phyloP scores from a whole-genome alignment of 2,888 invertebrate species.

The Diaperis boleti region DNA sequence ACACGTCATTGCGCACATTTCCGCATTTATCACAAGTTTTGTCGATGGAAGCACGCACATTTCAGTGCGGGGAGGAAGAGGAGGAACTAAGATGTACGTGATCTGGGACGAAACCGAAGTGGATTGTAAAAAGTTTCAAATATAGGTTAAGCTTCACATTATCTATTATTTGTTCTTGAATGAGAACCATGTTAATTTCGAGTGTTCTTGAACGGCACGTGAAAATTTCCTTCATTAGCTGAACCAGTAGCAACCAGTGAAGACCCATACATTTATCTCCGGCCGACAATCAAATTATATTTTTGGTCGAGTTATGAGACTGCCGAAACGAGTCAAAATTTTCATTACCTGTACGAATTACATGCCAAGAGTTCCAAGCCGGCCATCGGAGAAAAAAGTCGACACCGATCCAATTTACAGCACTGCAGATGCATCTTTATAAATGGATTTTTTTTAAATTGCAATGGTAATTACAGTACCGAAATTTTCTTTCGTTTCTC shows the following conservation, averaged over 20 bases:
- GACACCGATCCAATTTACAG: slow-evolving; percentile 16
- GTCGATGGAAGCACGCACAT: slow-evolving; percentile 24
- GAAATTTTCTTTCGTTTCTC: slow-evolving; percentile 2
- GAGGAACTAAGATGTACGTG: slow-evolving; percentile 27
- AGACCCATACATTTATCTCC: not conserved
- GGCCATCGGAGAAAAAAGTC: slow-evolving; percentile 26
- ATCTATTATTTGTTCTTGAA: slow-evolving; percentile 29
- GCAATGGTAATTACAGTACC: slow-evolving; percentile 21
- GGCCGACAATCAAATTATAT: slow-evolving; percentile 7
- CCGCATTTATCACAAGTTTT: slow-evolving; percentile 24
- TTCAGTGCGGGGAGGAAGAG: slow-evolving; percentile 4
- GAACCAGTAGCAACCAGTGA: slow-evolving; percentile 4
- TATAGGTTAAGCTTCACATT: slow-evolving; percentile 29
- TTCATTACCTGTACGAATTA: slow-evolving; percentile 25
- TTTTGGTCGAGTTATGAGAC: slow-evolving; percentile 12
- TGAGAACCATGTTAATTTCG: slow-evolving; percentile 28
- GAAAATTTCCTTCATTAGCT: slow-evolving; percentile 19
- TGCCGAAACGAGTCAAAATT: slow-evolving; percentile 5
- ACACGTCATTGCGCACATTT: slow-evolving; percentile 10
- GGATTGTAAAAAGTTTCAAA: slow-evolving; percentile 20
- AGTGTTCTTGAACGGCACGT: slow-evolving; percentile 20
- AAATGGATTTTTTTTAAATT: slow-evolving; percentile 35
- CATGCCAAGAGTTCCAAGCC: slow-evolving; percentile 20
- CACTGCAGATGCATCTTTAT: slow-evolving; percentile 32
- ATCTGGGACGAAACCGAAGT: slow-evolving; percentile 35